Base-by-base conservation (phyloP, 2,888 invertebrate species). In the Listrodromus nycthemerus region DNA sequence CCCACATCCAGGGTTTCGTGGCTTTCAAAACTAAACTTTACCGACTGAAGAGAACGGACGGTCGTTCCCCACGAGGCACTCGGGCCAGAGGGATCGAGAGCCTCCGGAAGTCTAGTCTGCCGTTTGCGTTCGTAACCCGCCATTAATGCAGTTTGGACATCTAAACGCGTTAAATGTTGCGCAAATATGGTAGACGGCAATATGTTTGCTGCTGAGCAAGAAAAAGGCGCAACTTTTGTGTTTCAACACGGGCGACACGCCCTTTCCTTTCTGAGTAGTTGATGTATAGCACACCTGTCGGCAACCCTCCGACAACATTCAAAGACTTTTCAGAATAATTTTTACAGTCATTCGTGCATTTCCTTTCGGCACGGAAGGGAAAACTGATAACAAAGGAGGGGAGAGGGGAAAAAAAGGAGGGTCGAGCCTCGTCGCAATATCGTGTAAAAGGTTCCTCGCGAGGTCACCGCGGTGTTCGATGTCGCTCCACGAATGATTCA, bases 21-120 rank as follows among this genome's bases (percentile, higher is more conserved):
- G 78, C 73, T 74, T 82, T 73, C 45, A 69, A 70, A 78, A 82
- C 78, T 82, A 78, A 82, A 82, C 69, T 82, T 78, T 61, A 66
- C 71, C 45, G 67, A 67, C 76, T 69, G 67, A 45, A 48, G 55
- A 21, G 55, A 55, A 24, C 55, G 8, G 37, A 27, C 41, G 55
- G 30, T 52, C 55, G 76, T 69, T 30, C 19, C 33, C 1, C 74
- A 48, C 41, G 61, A 30, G 10, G 45, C 19, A 10, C 27, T 3
- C 10, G 27, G 27, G 27, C 16, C 8, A 27, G 6, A 50, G 24
- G 19, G 16, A 24, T 21, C 52, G 61, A 71, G 52, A 41, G 27
- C 24, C 58, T n/a, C 37, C 58, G 27, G 41, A 45, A 27, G 58
- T 8, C 21, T 37, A 21, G 13, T 58, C 7, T 63, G 58, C 30